Base-by-base conservation (phyloP, 1,140 invertebrate species). In the Microvelia longipes region DNA sequence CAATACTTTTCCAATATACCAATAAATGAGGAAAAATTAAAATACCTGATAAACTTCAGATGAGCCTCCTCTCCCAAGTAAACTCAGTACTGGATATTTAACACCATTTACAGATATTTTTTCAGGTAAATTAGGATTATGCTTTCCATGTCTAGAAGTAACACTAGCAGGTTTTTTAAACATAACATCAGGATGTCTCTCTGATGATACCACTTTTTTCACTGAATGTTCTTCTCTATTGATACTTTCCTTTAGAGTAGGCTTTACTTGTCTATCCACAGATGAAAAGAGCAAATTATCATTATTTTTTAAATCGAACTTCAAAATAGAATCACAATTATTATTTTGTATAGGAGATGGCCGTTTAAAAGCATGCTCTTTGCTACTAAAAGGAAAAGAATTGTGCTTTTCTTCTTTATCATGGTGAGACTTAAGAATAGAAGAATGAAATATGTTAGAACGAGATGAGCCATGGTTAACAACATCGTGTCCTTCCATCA, bases 21-120 rank as follows among this genome's bases (percentile, higher is more conserved):
- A n/a, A n/a, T n/a, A n/a, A n/a, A n/a, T n/a, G n/a, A n/a, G n/a
- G n/a, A n/a, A n/a, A n/a, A n/a, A n/a, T n/a, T n/a, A n/a, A n/a
- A n/a, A n/a, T n/a, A 76, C 75, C 71, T 73, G 70, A 68, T 75
- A 77, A 0, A 77, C 76, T 70, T 73, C 64, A 70, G 75, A 76
- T 2, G 76, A 77, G 25, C 76, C 76, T 69, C 76, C 76, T 70
- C 69, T 71, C 27, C 76, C 76, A 62, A 77, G 71, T 35, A 73
- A 67, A 64, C 72, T 75, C 1, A 74, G 70, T 25, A 76, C 71
- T 30, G 68, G 73, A 63, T 77, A 77, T 28, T 71, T 35, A 29
- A 70, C 73, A 11, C 70, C 71, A 60, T 75, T 76, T 2, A 76
- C 70, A 65, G 25, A 69, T n/a, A 73, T 50, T 5, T 62, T 29